A percentile compares a stretch with the other conserved stretches of the same genome.
Evolutionary conservation across 2,888 invertebrate genomes (phyloP).

Genomic region (Oscheius sp.): DNA sequence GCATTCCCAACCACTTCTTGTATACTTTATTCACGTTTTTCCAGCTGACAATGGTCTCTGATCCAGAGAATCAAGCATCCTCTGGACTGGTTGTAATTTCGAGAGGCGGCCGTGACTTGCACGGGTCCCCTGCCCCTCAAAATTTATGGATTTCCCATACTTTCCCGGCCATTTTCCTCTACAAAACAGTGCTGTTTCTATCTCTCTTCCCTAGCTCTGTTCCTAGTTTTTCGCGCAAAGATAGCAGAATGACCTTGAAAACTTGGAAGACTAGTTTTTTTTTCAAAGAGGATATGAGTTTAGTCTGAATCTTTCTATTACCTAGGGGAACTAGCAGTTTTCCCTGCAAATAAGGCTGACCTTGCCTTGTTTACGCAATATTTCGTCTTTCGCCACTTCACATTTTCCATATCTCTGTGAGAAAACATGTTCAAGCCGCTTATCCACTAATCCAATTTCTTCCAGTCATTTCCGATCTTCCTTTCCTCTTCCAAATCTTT

Average conservation of each 20-base stretch:
- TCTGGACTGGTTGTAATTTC: slow-evolving; percentile 13
- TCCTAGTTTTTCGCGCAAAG: too few relatives aligned
- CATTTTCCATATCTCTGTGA: neutral
- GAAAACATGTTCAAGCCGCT: neutral
- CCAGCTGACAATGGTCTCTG: neutral
- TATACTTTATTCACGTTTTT: slow-evolving; percentile 2
- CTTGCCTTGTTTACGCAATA: neutral
- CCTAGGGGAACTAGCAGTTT: too few relatives aligned
- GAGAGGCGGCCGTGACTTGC: neutral
- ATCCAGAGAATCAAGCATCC: neutral
- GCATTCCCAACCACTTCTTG: slow-evolving; percentile 21
- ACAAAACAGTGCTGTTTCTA: too few relatives aligned
- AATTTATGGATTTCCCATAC: slow-evolving; percentile 26
- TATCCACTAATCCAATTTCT: neutral
- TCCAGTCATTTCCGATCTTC: neutral
- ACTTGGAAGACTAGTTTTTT: neutral
- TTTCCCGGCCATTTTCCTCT: neutral
- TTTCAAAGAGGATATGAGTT: neutral
- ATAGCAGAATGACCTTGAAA: too few relatives aligned
- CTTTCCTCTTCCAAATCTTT: neutral
- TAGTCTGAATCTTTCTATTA: neutral
- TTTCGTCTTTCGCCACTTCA: neutral
- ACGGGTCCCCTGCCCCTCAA: neutral
- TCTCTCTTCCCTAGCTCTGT: too few relatives aligned
- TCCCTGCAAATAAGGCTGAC: too few relatives aligned